Conservation (phyloP, 2,797 vertebrate species). For the Esox masquinongy region DNA sequence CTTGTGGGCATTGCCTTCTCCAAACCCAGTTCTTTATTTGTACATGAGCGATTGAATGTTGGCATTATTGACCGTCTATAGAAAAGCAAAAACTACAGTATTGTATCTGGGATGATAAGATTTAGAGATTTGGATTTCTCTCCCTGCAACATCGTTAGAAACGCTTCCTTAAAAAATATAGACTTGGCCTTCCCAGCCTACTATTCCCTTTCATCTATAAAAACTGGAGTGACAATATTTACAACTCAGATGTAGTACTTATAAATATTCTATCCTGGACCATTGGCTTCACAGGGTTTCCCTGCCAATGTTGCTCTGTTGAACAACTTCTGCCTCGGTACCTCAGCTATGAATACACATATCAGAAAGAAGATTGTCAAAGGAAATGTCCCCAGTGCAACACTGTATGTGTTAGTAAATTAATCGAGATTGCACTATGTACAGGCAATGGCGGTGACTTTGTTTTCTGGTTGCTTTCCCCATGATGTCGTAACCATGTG, state of each 20-base stretch:
- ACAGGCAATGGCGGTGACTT: slow-evolving; percentile 54
- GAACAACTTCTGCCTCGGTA: slow-evolving; percentile 33
- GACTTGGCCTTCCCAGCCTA: slow-evolving; percentile 72
- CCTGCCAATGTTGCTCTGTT: slow-evolving; percentile 37
- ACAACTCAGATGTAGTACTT: slow-evolving; percentile 60
- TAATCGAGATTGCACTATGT: slow-evolving; percentile 55
- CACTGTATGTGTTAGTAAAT: slow-evolving; percentile 33
- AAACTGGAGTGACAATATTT: slow-evolving; percentile 73
- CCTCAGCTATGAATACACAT: slow-evolving; percentile 41
- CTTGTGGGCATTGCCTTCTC: slow-evolving; percentile 32
- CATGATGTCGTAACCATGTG: slow-evolving; percentile 14
- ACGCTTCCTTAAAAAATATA: slow-evolving; percentile 77
- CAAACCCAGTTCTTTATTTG: slow-evolving; percentile 19
- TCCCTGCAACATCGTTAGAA: slow-evolving; percentile 72
- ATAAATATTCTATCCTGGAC: slow-evolving; percentile 52
- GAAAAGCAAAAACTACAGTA: slow-evolving; percentile 16
- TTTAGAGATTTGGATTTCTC: slow-evolving; percentile 37
- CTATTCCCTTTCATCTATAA: slow-evolving; percentile 74
- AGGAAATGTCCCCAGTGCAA: slow-evolving; percentile 53
- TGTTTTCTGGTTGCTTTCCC: slow-evolving; percentile 19
- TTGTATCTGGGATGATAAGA: slow-evolving; percentile 29
- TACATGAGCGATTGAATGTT: slow-evolving; percentile 26
- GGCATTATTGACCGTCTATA: slow-evolving; percentile 37
- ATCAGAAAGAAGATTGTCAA: slow-evolving; percentile 56
- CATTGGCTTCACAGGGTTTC: slow-evolving; percentile 40